Base-by-base conservation (phyloP, 1,140 invertebrate genomes). In the Uloborus diversus region DNA sequence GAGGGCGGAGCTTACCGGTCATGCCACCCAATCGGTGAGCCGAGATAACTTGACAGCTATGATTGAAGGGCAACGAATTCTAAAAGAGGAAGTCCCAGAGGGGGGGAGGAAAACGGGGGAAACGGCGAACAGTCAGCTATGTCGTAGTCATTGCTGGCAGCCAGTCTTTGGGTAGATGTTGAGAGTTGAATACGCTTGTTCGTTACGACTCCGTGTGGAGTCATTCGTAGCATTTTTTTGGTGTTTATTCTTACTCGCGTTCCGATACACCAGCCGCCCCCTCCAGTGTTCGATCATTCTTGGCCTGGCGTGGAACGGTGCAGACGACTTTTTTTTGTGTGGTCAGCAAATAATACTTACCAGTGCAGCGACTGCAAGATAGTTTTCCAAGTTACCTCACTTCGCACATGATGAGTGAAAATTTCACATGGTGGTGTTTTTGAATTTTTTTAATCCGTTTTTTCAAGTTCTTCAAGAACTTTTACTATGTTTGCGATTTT, bases 21-120 rank as follows among this genome's bases (percentile, higher is more conserved):
- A n/a, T 11, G 20, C 1, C 32, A 30, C 14, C 76, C 76, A 79
- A 79, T 79, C 27, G 56, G 23, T 47, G 56, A 25, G 33, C 49
- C 32, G 33, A 23, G 57, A 47, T 56, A 27, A 20, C 61, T 17
- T 79, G 76, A 79, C 76, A 69, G 76, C 64, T 32, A 79, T 79
- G 76, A 79, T 79, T 79, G 76, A 79, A 68, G 76, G 76, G 76
- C 73, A 66, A 78, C 73, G 73, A 66, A 78, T 78, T 78, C 61
- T 78, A 78, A 78, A 73, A 73, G 70, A 73, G 70, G 56, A 59
- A 62, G 62, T 61, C 53, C 69, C 69, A 62, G 69, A 11, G 57
- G 47, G 33, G 35, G 11, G 62, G 62, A 13, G 35, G 66, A 30
- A 30, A 56, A 35, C 47, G 49, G 30, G 27, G 13, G 30, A 13